Evolutionary conservation across 2,888 invertebrate genomes (phyloP).

Genomic region (Lacanobia wlatinum): DNA sequence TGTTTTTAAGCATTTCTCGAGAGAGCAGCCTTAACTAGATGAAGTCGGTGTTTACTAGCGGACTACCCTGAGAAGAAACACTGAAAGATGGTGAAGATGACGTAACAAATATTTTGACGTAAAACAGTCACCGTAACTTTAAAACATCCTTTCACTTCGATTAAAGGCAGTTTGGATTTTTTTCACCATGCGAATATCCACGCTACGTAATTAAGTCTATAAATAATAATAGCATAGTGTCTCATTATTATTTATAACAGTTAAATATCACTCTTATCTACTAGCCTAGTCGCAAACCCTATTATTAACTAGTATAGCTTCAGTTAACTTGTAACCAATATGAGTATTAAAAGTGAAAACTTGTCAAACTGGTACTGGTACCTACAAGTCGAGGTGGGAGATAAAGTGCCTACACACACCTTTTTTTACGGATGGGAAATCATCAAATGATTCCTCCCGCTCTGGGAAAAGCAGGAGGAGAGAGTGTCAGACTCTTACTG

Average conservation of each 20-base stretch:
- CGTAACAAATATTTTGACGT: neutral
- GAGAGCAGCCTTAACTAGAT: no score
- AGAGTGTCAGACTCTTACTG: no score
- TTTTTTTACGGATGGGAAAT: no score
- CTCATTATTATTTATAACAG: conserved; percentile 17
- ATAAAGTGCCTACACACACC: neutral
- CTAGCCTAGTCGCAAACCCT: conserved; percentile 11
- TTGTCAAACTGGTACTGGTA: conserved; percentile 15
- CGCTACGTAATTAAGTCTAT: conserved; percentile 1
- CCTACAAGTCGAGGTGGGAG: neutral
- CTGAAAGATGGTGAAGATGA: neutral
- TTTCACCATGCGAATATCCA: neutral
- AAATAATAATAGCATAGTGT: conserved; percentile 12
- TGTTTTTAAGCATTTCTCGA: no score
- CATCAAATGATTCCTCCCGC: no score
- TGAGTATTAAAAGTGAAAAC: conserved; percentile 50
- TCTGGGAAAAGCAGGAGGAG: no score
- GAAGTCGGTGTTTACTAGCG: no score
- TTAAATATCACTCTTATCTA: neutral
- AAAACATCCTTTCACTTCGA: conserved; percentile 17
- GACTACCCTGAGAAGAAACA: no score
- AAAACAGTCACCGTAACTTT: neutral
- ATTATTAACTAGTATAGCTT: conserved; percentile 17
- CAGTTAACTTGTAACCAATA: neutral
- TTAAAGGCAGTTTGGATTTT: neutral